Percentiles rank a stretch among this genome's conserved stretches.
These are phyloP conservation scores for Pitta sordida DNA, from an alignment of 2,113 vertebrate genomes.

Conservation along the genomic window DNA sequence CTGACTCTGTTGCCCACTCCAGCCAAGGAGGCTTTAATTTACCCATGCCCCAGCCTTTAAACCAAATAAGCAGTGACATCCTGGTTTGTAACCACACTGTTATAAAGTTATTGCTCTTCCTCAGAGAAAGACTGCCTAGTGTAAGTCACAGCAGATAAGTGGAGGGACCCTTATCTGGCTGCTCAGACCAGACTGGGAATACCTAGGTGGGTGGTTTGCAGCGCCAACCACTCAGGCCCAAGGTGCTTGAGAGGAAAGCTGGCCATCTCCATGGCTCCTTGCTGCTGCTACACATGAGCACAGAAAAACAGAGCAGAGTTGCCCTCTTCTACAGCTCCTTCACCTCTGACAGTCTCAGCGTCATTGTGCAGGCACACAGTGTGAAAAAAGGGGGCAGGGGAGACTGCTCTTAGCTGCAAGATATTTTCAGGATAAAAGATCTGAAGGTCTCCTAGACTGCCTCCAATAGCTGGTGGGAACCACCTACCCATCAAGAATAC, in stretches of 20 bases:
- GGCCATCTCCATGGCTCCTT: not conserved
- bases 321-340: not conserved
- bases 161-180: not conserved
- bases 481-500: not conserved
- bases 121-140: not conserved
- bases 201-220: not conserved
- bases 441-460: not conserved
- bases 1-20: not conserved
- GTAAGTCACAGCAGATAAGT: not conserved
- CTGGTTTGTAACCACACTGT: not conserved
- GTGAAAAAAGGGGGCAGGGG: not conserved
- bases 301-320: not conserved
- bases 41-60: not conserved
- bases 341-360: not conserved
- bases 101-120: not conserved
- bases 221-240: not conserved
- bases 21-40: not conserved
- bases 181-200: not conserved
- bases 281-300: accelerated
- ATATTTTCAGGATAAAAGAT: not conserved
- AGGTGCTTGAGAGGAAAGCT: accelerated
- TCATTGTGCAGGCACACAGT: accelerated
- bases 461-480: not conserved
- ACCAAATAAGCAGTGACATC: not conserved
- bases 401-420: not conserved